Percentiles rank a stretch among this genome's conserved stretches.
Conservation (phyloP, 2,113 vertebrate species). For the Clupea harengus region DNA sequence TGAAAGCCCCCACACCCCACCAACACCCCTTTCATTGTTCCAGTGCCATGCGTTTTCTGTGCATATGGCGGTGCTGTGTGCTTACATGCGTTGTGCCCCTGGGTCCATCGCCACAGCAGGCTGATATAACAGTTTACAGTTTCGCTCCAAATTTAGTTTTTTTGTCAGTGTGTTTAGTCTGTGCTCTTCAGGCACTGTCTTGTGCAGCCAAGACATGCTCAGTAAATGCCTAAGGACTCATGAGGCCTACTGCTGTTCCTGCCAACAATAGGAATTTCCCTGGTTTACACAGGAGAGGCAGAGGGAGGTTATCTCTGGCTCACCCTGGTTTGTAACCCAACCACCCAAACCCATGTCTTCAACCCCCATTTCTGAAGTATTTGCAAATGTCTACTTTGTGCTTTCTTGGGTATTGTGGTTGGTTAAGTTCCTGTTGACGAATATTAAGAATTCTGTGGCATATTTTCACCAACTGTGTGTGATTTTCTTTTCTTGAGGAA, state of each 20-base stretch:
- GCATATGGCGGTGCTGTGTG: background rate
- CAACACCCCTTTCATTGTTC: constrained; percentile 30
- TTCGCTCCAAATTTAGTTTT: constrained; percentile 45
- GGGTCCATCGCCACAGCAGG: constrained; percentile 26
- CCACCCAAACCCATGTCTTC: constrained; percentile 14
- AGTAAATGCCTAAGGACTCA: constrained; percentile 66
- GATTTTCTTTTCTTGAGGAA: background rate
- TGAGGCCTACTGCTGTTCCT: constrained; percentile 64
- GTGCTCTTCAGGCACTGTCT: constrained; percentile 63
- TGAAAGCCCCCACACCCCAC: constrained; percentile 67
- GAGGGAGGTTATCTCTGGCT: constrained; percentile 54
- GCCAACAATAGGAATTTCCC: constrained; percentile 80
- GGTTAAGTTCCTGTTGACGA: background rate
- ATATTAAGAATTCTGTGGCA: background rate
- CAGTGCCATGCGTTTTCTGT: background rate
- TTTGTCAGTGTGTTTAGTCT: constrained; percentile 57
- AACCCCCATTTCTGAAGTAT: constrained; percentile 20
- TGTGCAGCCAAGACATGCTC: constrained; percentile 65
- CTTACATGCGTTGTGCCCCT: background rate
- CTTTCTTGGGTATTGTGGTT: background rate
- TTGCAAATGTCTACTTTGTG: background rate
- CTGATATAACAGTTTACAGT: constrained; percentile 52
- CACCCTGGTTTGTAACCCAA: constrained; percentile 10
- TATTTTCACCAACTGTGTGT: background rate
- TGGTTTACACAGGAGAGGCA: constrained; percentile 61